Conservation (phyloP, 2,888 invertebrate species). For the Atrina japonica region DNA sequence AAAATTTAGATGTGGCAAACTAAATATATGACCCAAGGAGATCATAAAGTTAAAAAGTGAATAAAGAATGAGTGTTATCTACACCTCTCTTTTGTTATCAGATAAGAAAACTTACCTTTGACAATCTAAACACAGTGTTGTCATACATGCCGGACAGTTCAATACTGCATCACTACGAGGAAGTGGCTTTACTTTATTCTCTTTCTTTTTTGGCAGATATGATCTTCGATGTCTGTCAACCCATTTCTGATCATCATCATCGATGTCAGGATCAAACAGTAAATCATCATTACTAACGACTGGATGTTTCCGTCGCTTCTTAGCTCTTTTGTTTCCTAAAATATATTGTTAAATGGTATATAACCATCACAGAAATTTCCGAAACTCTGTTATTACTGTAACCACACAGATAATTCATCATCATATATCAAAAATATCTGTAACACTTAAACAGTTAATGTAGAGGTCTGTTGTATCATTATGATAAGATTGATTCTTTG, state of each 20-base stretch:
- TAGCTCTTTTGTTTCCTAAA: slow-evolving; percentile 46
- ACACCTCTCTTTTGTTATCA: too few species aligned
- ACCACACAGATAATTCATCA: too few species aligned
- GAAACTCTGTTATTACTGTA: too few species aligned
- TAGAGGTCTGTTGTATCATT: too few species aligned
- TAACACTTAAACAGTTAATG: too few species aligned
- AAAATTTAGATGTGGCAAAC: too few species aligned
- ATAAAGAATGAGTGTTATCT: too few species aligned
- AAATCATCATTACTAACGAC: slow-evolving; percentile 80
- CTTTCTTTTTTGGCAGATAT: slow-evolving; percentile 61
- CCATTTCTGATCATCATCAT: slow-evolving; percentile 83
- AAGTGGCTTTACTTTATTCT: slow-evolving; percentile 58
- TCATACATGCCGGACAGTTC: slow-evolving; percentile 85
- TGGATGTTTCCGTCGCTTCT: slow-evolving; percentile 42
- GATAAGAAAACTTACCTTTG: slow-evolving; percentile 80
- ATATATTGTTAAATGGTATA: neutral
- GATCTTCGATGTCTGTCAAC: slow-evolving; percentile 80
- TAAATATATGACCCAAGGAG: too few species aligned
- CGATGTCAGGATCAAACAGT: slow-evolving; percentile 83
- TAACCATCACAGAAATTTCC: neutral
- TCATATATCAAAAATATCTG: too few species aligned
- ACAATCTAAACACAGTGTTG: slow-evolving; percentile 84
- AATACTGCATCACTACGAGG: slow-evolving; percentile 83
- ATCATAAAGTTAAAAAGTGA: too few species aligned
- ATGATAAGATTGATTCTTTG: too few species aligned